Evolutionary conservation across 1,140 invertebrate genomes (phyloP).

Genomic region (Drosophila eugracilis): DNA sequence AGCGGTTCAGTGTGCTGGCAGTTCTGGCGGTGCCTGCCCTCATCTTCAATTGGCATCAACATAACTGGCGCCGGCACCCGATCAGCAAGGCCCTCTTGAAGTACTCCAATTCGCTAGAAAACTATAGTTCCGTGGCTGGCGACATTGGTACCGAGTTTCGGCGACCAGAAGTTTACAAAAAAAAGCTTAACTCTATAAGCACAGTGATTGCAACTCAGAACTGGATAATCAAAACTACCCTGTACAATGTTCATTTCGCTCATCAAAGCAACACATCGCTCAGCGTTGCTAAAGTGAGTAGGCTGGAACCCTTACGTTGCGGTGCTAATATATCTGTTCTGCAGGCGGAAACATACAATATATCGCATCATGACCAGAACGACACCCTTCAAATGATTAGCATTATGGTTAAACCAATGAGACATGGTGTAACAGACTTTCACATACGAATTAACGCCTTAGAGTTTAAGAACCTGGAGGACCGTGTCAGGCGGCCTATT

Average conservation of each 20-base stretch:
- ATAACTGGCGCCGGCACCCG: slow-evolving; percentile 91
- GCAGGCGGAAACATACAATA: slow-evolving; percentile 90
- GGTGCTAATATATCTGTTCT: slow-evolving; percentile 16
- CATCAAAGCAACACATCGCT: slow-evolving; percentile 92
- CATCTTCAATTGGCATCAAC: slow-evolving; percentile 88
- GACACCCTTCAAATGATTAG: slow-evolving; percentile 92
- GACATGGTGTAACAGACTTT: slow-evolving; percentile 86
- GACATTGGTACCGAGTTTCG: slow-evolving; percentile 92
- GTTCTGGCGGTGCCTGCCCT: slow-evolving; percentile 79
- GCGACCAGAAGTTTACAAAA: slow-evolving; percentile 84
- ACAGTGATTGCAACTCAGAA: slow-evolving; percentile 92
- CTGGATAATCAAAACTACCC: slow-evolving; percentile 94
- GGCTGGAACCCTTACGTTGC: background rate
- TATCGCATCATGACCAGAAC: slow-evolving; percentile 87
- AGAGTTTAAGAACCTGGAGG: slow-evolving; percentile 92
- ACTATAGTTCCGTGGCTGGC: slow-evolving; percentile 89
- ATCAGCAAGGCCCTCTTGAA: slow-evolving; percentile 88
- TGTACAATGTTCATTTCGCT: slow-evolving; percentile 90
- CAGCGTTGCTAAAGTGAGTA: slow-evolving; percentile 88
- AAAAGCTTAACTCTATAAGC: slow-evolving; percentile 89
- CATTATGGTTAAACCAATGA: slow-evolving; percentile 90
- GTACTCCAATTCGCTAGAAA: slow-evolving; percentile 87
- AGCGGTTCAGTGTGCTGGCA: slow-evolving; percentile 83
- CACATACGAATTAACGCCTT: slow-evolving; percentile 90
- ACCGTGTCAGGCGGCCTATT: slow-evolving; percentile 90